These are phyloP conservation scores for Drosophila nr. medialis DNA, from an alignment of 2,888 invertebrate species.

Conservation along the genomic window DNA sequence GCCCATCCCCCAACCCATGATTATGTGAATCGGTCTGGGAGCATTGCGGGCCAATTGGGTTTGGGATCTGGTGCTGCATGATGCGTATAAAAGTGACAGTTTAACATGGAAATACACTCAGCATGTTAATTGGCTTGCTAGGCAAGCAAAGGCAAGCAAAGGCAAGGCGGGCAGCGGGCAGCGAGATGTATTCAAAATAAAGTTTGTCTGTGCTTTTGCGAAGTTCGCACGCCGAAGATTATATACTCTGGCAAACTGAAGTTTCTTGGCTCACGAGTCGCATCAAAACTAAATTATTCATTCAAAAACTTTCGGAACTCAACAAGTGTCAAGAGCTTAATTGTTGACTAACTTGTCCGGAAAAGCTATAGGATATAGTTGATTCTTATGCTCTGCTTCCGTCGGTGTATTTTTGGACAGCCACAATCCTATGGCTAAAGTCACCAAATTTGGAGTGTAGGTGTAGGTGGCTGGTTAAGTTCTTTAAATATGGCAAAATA, in stretches of 20 bases:
- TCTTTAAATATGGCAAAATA: neutral
- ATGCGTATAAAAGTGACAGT: constrained; percentile 74
- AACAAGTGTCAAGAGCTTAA: neutral
- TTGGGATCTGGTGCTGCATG: constrained; percentile 51
- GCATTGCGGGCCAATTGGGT: constrained; percentile 33
- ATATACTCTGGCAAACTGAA: neutral
- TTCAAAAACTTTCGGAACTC: neutral
- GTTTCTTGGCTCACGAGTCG: neutral
- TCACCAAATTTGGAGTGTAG: neutral
- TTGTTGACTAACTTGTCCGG: neutral
- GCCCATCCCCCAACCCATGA: neutral
- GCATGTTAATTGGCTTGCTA: constrained; percentile 70
- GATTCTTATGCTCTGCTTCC: neutral
- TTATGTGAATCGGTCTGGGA: constrained; percentile 10
- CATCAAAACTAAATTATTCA: neutral
- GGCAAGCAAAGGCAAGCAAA: constrained; percentile 17
- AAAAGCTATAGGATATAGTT: neutral
- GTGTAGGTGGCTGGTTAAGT: neutral
- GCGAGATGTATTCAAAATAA: constrained; percentile 1
- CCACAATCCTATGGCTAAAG: neutral
- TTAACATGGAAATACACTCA: constrained; percentile 73
- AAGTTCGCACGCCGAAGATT: constrained; percentile 1
- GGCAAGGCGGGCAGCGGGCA: neutral
- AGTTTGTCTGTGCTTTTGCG: constrained; percentile 14
- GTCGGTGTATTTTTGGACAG: neutral